phyloP scores from a whole-genome alignment of 2,797 vertebrate species.

The Eulemur mongoz region DNA sequence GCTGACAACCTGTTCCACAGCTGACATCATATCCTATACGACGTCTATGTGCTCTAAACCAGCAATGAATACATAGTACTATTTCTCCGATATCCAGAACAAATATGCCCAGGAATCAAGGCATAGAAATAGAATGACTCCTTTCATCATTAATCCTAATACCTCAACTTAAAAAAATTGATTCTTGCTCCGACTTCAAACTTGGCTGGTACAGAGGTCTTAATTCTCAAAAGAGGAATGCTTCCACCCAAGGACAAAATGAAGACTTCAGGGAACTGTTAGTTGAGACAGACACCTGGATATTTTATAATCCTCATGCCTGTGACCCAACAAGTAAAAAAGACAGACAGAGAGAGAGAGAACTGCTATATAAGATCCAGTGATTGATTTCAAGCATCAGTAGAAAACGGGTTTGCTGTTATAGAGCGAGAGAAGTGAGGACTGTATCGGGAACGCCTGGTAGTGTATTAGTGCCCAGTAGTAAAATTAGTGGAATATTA shows the following conservation, averaged over 20 bases:
- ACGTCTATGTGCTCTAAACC: not conserved
- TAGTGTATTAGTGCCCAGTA: not conserved
- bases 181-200: not conserved
- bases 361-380: not conserved
- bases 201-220: not conserved
- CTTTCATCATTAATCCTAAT: not conserved
- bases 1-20: not conserved
- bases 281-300: not conserved
- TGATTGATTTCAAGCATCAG: not conserved
- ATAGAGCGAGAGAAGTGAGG: not conserved
- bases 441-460: not conserved
- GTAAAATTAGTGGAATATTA: not conserved
- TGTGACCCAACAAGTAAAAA: not conserved
- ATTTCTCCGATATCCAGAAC: not conserved
- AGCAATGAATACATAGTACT: not conserved
- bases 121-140: not conserved
- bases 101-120: not conserved
- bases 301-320: not conserved
- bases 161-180: not conserved
- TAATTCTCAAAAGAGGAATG: not conserved
- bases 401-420: not conserved
- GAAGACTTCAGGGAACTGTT: not conserved
- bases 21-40: not conserved
- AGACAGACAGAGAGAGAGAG: not conserved
- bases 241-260: not conserved